A percentile compares a stretch with the other conserved stretches of the same genome.
Conservation (phyloP, 2,888 invertebrate species). For the Mimumesa dahlbomi region DNA sequence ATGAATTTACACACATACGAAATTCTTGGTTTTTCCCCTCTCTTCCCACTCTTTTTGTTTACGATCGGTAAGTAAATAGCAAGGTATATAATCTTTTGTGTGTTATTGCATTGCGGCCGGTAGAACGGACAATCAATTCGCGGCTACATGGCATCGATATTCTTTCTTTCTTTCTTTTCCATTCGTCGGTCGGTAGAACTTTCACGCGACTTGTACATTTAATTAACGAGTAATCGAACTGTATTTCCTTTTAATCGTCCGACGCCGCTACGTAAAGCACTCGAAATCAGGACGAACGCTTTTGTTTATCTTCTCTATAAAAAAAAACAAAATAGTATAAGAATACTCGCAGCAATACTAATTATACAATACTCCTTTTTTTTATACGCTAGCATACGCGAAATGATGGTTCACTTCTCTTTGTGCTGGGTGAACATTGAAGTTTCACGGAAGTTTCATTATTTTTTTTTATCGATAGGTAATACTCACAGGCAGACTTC, state of each 20-base stretch:
- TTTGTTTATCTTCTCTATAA: slow-evolving; percentile 4
- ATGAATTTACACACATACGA: slow-evolving; percentile 34
- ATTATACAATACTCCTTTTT: slow-evolving; percentile 38
- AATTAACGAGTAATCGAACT: not conserved
- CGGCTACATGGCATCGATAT: slow-evolving; percentile 31
- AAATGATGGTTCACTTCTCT: slow-evolving; percentile 51
- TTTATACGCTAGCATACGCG: slow-evolving; percentile 30
- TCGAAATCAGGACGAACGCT: slow-evolving; percentile 28
- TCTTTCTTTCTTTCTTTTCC: slow-evolving; percentile 14
- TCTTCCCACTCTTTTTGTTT: not conserved
- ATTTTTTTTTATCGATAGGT: slow-evolving; percentile 46
- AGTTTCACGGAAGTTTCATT: slow-evolving; percentile 67
- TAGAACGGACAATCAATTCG: slow-evolving; percentile 31
- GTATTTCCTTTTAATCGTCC: slow-evolving; percentile 15
- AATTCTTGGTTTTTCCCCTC: no score
- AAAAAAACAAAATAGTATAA: slow-evolving; percentile 29
- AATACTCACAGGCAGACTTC: slow-evolving; percentile 36
- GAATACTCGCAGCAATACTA: slow-evolving; percentile 49
- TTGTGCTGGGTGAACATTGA: slow-evolving; percentile 73
- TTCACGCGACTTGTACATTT: slow-evolving; percentile 8
- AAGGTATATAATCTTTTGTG: slow-evolving; percentile 15
- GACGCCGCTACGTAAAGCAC: slow-evolving; percentile 41
- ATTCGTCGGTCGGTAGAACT: not conserved
- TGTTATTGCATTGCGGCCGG: slow-evolving; percentile 30
- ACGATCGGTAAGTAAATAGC: no score